A percentile compares a stretch with the other conserved stretches of the same genome.
phyloP scores from a whole-genome alignment of 2,888 invertebrate species.

The Isotomurus palustris region DNA sequence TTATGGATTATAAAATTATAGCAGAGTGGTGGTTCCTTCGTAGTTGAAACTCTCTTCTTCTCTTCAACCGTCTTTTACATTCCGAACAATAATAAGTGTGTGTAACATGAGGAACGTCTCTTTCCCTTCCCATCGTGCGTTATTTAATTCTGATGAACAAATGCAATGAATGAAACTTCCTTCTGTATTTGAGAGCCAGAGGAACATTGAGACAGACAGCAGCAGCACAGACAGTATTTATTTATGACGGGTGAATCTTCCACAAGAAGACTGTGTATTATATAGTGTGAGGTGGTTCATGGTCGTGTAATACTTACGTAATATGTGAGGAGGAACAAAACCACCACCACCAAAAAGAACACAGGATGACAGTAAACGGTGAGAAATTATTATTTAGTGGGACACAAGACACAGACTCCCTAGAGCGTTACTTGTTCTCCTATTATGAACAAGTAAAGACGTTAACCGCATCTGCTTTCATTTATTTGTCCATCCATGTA shows the following conservation, averaged over 20 bases:
- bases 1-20: constrained; percentile 16
- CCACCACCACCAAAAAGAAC: not conserved
- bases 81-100: too few species aligned
- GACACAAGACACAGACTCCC: constrained; percentile 16
- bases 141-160: too few species aligned
- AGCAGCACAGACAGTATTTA: constrained; percentile 6
- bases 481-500: constrained; percentile 15
- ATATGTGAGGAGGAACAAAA: not conserved
- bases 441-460: constrained; percentile 14
- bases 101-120: too few species aligned
- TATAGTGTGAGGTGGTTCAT: too few species aligned
- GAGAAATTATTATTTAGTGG: constrained; percentile 17
- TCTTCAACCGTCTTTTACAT: not conserved
- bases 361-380: constrained; percentile 11
- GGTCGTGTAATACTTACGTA: not conserved
- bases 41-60: not conserved
- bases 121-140: too few species aligned
- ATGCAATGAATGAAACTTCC: too few species aligned
- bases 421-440: constrained; percentile 5
- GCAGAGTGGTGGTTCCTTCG: too few species aligned
- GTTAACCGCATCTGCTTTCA: constrained; percentile 17
- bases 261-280: too few species aligned
- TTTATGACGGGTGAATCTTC: constrained; percentile 11
- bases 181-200: too few species aligned
- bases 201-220: not conserved